Percentiles rank a stretch among this genome's conserved stretches.
Evolutionary conservation across 1,140 invertebrate genomes (phyloP).

Genomic region (Pseudomyrmex sp.): DNA sequence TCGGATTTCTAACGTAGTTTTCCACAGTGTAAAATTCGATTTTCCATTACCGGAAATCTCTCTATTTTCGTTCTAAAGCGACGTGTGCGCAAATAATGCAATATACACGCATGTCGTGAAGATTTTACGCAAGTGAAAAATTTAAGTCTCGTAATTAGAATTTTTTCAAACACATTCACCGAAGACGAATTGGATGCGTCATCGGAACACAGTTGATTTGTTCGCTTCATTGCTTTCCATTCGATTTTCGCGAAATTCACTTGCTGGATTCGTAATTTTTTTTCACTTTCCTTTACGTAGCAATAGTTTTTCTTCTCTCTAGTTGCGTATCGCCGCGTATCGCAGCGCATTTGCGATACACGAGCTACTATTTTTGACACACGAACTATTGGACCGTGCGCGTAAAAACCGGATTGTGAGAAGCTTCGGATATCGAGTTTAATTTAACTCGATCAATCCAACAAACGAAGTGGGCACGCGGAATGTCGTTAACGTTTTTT

Average conservation of each 20-base stretch:
- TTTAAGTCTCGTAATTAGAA: constrained; percentile 6
- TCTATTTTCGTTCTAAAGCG: neutral
- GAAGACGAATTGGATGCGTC: neutral
- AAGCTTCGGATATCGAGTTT: constrained; percentile 50
- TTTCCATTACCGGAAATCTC: neutral
- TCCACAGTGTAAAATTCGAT: neutral
- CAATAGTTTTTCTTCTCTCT: neutral
- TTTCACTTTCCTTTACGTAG: neutral
- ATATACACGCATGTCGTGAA: neutral
- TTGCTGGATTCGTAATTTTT: constrained; percentile 20
- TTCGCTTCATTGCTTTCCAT: constrained; percentile 45
- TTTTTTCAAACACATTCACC: constrained; percentile 19
- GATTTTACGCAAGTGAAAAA: constrained; percentile 1
- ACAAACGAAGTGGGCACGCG: constrained; percentile 49
- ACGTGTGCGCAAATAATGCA: neutral
- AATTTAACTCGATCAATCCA: constrained; percentile 53
- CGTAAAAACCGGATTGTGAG: constrained; percentile 29
- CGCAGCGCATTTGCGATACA: constrained; percentile 12
- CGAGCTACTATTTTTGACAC: constrained; percentile 36
- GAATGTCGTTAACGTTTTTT: constrained; percentile 42
- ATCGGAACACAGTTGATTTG: constrained; percentile 37
- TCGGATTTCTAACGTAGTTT: neutral
- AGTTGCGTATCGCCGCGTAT: neutral
- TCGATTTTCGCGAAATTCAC: constrained; percentile 47
- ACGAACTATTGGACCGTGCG: constrained; percentile 28